Base-by-base conservation (phyloP, 1,140 invertebrate genomes). In the Meloidogyne floridensis region DNA sequence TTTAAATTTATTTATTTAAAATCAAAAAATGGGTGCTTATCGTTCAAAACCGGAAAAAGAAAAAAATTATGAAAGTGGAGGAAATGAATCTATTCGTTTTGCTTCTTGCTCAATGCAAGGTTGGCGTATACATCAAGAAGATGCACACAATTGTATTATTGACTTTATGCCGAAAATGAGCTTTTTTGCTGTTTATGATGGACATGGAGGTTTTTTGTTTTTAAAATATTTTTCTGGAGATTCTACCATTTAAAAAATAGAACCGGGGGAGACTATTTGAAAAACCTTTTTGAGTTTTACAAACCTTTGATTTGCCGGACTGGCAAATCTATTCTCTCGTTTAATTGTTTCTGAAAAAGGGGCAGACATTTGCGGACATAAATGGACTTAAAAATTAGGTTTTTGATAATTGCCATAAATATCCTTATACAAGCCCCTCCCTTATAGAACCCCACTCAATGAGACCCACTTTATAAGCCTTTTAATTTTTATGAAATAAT, bases 111-210 rank as follows among this genome's bases (percentile, higher is more conserved):
- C 72, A 47, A 80, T 80, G 80, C 80, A 80, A 80, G 80, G 80
- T 59, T 80, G 80, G 80, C 18, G 80, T 20, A 78, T 56, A 11
- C 20, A 73, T 73, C 80, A 80, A n/a, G 80, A 80, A 43, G 80
- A 80, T 43, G 80, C 80, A 13, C 75, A 80, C 43, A 80, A 80
- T 78, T 76, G 72, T 43, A 80, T 80, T 53, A 6, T 78, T 20
- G 47, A 80, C 43, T 80, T 80, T 59, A 43, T 13, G 18, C 15
- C 43, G 7, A 65, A 80, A 10, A 65, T 47, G n/a, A 47, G 43
- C 76, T 51, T 80, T 13, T 80, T 80, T 80, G 80, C 72, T 20
- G 80, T 80, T 42, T 80, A 80, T 70, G 80, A 80, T 59, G 80
- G 80, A 3, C 80, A 80, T 80, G 80, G 80, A 51, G 80, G 80